These are phyloP conservation scores for Drosophila auraria DNA, from an alignment of 1,140 invertebrate genomes.

Conservation along the genomic window DNA sequence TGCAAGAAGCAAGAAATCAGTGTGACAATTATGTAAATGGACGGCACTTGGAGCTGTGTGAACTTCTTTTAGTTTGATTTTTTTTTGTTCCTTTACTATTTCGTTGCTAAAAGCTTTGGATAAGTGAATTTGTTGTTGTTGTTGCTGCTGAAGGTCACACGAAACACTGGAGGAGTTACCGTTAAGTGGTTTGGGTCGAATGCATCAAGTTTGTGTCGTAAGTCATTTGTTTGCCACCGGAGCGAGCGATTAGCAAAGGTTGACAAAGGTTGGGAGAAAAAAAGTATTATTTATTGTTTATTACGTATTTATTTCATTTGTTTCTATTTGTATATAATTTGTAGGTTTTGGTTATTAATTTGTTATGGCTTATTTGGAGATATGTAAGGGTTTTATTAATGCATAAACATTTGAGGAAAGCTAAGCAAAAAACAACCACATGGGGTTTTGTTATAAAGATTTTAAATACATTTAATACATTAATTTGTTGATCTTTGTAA, in stretches of 20 bases:
- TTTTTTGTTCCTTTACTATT: constrained; percentile 7
- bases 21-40: constrained; percentile 83
- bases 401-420: too few relatives aligned
- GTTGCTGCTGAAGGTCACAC: constrained; percentile 68
- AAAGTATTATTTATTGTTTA: neutral
- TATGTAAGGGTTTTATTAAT: neutral
- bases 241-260: constrained; percentile 29
- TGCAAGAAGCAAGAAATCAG: constrained; percentile 53
- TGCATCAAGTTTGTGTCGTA: constrained; percentile 74
- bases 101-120: constrained; percentile 41
- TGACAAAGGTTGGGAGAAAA: neutral
- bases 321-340: neutral
- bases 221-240: constrained; percentile 61
- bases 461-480: too few relatives aligned
- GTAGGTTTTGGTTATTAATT: neutral
- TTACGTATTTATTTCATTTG: constrained; percentile 12
- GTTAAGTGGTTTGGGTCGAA: constrained; percentile 72
- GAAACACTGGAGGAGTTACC: constrained; percentile 51
- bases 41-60: constrained; percentile 66
- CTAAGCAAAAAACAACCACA: too few relatives aligned
- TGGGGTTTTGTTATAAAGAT: too few relatives aligned
- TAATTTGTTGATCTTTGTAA: too few relatives aligned
- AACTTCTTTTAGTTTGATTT: constrained; percentile 36
- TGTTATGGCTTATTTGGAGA: neutral
- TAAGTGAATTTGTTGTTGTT: constrained; percentile 69